Percentiles rank a stretch among this genome's conserved stretches.
These are phyloP conservation scores for Hippocampus mohnikei DNA, from an alignment of 2,113 vertebrate genomes.

Conservation along the genomic window DNA sequence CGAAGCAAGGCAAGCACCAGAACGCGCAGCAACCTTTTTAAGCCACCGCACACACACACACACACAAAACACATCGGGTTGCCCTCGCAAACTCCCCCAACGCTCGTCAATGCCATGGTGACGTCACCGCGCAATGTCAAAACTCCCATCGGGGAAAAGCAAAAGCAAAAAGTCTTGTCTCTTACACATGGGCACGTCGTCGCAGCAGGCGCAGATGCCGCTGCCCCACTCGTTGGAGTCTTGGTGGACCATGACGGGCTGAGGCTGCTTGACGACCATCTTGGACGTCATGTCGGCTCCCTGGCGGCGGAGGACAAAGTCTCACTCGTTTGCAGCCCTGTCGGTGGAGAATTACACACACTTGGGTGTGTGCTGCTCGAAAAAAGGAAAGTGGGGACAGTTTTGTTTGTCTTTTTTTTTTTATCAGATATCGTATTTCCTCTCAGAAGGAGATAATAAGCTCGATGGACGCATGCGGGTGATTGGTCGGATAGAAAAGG, in stretches of 20 bases:
- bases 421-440: background rate
- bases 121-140: background rate
- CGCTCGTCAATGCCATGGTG: too few relatives aligned
- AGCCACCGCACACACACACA: too few relatives aligned
- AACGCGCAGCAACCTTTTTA: slow-evolving; percentile 64
- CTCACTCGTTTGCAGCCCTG: background rate
- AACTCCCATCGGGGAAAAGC: background rate
- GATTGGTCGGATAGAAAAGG: too few relatives aligned
- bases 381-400: background rate
- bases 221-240: slow-evolving; percentile 57
- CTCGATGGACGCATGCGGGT: too few relatives aligned
- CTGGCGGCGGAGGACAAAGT: background rate
- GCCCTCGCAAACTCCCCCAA: too few relatives aligned
- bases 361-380: background rate
- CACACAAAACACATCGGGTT: background rate
- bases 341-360: background rate
- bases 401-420: background rate
- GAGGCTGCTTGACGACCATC: slow-evolving; percentile 55
- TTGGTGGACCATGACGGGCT: slow-evolving; percentile 35
- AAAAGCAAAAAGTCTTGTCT: too few relatives aligned
- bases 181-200: slow-evolving; percentile 61
- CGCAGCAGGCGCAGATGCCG: slow-evolving; percentile 61
- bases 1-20: slow-evolving; percentile 70
- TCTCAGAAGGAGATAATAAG: too few relatives aligned
- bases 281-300: slow-evolving; percentile 45